Evolutionary conservation across 2,113 vertebrate genomes (phyloP).

Genomic region (Sphyrna mokarran): DNA sequence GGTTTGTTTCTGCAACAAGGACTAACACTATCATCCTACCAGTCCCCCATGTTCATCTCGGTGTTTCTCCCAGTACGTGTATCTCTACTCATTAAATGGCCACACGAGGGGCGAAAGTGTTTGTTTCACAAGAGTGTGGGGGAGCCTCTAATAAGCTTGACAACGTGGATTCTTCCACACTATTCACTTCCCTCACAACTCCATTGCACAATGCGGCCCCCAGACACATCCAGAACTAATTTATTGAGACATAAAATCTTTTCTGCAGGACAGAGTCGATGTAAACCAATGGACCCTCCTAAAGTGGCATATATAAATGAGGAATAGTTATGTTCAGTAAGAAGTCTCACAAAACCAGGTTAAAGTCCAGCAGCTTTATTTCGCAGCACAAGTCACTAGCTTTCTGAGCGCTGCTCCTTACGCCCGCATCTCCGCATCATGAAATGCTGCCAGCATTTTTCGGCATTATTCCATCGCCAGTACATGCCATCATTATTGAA

Average conservation of each 20-base stretch:
- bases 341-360: no score
- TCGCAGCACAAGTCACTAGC: no score
- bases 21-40: neutral
- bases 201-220: neutral
- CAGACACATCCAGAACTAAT: neutral
- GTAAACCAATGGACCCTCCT: neutral
- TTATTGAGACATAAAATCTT: neutral
- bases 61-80: neutral
- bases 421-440: no score
- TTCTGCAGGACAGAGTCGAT: neutral
- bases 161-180: no score
- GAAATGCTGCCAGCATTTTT: neutral
- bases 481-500: neutral
- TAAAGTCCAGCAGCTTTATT: no score
- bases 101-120: neutral
- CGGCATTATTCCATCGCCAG: neutral
- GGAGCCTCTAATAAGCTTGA: neutral
- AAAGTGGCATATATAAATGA: neutral
- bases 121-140: neutral
- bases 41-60: neutral
- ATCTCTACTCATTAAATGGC: neutral
- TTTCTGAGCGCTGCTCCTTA: no score
- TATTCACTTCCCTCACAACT: neutral
- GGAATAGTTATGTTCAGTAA: neutral
- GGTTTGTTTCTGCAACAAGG: conserved; percentile 18